These are phyloP conservation scores for Matsumurasca onukii DNA, from an alignment of 1,140 invertebrate species.

Conservation along the genomic window DNA sequence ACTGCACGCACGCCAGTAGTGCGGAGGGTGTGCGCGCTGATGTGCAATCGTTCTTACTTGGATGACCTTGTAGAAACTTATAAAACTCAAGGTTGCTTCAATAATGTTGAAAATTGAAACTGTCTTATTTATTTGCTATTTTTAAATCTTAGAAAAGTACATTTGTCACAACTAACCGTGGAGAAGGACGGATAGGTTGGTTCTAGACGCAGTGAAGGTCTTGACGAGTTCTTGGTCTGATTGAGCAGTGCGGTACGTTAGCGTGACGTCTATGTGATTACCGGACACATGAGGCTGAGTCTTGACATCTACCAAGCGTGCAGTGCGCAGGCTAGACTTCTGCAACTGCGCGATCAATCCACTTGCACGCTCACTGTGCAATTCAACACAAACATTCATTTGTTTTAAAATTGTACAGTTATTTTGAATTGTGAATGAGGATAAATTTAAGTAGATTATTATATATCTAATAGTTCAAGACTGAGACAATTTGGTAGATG, in stretches of 20 bases:
- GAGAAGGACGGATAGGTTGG: not conserved
- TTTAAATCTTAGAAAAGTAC: not conserved
- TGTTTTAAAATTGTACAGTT: too few species aligned
- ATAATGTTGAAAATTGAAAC: not conserved
- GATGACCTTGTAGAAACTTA: not conserved
- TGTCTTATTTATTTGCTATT: not conserved
- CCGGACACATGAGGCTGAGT: not conserved
- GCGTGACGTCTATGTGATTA: not conserved
- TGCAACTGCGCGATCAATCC: not conserved
- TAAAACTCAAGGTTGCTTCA: not conserved
- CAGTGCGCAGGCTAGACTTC: not conserved
- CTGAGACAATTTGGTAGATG: too few species aligned
- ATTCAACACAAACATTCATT: not conserved
- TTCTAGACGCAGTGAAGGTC: not conserved
- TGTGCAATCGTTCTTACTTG: not conserved
- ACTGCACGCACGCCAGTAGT: too few species aligned
- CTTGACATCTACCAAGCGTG: constrained; percentile 3
- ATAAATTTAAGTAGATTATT: too few species aligned
- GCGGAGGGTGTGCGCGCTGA: too few species aligned
- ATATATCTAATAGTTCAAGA: too few species aligned
- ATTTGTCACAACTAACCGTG: not conserved
- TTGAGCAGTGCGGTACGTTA: not conserved
- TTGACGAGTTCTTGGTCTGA: not conserved
- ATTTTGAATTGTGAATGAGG: too few species aligned
- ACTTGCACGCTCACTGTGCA: not conserved